Conservation (phyloP, 1,140 invertebrate species). For the Octopus bimaculoides region DNA sequence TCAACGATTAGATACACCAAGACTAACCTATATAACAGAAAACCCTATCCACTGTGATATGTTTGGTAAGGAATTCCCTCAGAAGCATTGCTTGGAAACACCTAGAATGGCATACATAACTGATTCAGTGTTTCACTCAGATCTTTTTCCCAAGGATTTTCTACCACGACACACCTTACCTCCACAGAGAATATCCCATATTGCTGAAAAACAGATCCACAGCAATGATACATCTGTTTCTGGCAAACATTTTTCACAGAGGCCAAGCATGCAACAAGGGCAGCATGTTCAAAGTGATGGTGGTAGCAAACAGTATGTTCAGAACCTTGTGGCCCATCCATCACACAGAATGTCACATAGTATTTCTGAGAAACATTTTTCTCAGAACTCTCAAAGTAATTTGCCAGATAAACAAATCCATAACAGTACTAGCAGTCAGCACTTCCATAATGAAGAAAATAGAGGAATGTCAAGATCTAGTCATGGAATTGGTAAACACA, state of each 20-base stretch:
- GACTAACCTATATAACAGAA: constrained; percentile 3
- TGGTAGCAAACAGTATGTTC: too few species aligned
- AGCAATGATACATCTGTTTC: not conserved
- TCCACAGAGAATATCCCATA: not conserved
- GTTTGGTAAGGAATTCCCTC: not conserved
- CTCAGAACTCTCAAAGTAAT: too few species aligned
- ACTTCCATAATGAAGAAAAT: too few species aligned
- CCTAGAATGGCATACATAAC: not conserved
- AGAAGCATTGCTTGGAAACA: not conserved
- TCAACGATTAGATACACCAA: not conserved
- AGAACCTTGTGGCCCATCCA: too few species aligned
- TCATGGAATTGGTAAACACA: too few species aligned
- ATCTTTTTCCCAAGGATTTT: not conserved
- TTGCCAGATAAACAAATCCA: too few species aligned
- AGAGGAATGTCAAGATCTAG: too few species aligned
- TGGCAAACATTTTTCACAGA: not conserved
- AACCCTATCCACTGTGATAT: not conserved
- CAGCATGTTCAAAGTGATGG: not conserved
- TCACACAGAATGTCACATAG: too few species aligned
- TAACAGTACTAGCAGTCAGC: too few species aligned
- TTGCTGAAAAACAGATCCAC: not conserved
- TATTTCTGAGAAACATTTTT: too few species aligned
- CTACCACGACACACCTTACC: not conserved
- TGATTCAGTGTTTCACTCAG: not conserved
- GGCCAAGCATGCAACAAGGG: not conserved